A percentile compares a stretch with the other conserved stretches of the same genome.
These are phyloP conservation scores for Saccostrea cuccullata DNA, from an alignment of 1,140 invertebrate genomes.

Conservation along the genomic window DNA sequence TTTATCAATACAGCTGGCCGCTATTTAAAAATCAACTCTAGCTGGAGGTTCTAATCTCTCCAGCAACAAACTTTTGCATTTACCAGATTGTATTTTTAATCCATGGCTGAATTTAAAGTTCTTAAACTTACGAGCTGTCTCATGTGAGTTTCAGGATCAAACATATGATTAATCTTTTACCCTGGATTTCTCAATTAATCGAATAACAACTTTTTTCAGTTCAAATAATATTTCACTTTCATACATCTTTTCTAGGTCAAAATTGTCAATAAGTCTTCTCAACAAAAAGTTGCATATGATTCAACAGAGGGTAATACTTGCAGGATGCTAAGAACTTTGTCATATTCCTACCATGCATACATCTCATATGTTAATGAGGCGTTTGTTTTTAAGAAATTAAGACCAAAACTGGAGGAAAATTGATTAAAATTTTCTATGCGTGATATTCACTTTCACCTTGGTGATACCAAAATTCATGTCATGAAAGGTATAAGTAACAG, in stretches of 20 bases:
- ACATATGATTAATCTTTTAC: not conserved
- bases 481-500: not conserved
- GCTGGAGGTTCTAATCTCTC: not conserved
- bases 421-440: not conserved
- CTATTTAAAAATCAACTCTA: not conserved
- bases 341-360: not conserved
- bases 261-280: not conserved
- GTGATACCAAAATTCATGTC: not conserved
- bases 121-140: not conserved
- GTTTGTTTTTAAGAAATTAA: not conserved
- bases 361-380: not conserved
- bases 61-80: not conserved
- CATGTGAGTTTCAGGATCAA: not conserved
- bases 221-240: not conserved
- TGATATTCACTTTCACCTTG: not conserved
- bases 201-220: not conserved
- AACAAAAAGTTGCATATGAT: not conserved
- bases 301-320: not conserved
- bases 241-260: not conserved
- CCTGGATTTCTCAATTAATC: not conserved
- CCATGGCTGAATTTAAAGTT: not conserved
- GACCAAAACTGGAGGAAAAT: not conserved
- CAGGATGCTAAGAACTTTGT: not conserved
- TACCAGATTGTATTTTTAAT: not conserved
- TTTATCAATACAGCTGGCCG: not conserved